These are phyloP conservation scores for Sylvia atricapilla DNA, from an alignment of 2,113 vertebrate genomes.

Conservation along the genomic window DNA sequence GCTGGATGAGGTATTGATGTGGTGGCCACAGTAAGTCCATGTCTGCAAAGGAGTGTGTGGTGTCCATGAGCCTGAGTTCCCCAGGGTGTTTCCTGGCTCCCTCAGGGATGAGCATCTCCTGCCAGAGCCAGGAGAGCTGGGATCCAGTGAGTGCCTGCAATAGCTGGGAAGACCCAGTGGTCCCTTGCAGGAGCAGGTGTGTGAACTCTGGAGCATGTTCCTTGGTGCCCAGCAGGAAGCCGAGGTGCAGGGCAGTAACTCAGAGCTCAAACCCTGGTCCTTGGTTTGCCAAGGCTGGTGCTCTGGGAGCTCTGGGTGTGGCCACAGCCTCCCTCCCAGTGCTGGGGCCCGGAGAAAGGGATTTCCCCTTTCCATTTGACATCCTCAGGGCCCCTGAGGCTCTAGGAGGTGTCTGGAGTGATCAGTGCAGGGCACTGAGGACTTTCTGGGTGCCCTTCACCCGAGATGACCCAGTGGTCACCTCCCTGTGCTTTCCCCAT, in stretches of 20 bases:
- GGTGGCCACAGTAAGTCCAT: background rate
- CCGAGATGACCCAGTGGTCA: background rate
- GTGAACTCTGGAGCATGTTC: rapidly evolving
- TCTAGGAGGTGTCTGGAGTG: background rate
- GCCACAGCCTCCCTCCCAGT: background rate
- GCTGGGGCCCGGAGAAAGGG: background rate
- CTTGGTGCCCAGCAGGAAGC: background rate
- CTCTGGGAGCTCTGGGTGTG: background rate
- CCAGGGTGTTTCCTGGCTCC: background rate
- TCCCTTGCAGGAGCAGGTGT: background rate
- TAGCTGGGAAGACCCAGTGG: background rate
- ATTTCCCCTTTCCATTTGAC: background rate
- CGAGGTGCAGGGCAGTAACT: background rate
- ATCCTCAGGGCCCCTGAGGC: background rate
- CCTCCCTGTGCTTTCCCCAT: background rate
- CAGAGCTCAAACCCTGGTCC: rapidly evolving
- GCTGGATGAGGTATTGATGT: background rate
- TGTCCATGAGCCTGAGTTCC: background rate
- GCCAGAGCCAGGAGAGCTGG: background rate
- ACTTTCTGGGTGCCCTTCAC: background rate
- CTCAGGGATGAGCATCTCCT: background rate
- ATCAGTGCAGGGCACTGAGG: background rate
- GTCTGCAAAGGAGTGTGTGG: background rate
- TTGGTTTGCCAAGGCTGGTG: background rate
- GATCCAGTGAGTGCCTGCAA: background rate